phyloP scores from a whole-genome alignment of 2,113 vertebrate species.

The Brienomyrus brachyistius region DNA sequence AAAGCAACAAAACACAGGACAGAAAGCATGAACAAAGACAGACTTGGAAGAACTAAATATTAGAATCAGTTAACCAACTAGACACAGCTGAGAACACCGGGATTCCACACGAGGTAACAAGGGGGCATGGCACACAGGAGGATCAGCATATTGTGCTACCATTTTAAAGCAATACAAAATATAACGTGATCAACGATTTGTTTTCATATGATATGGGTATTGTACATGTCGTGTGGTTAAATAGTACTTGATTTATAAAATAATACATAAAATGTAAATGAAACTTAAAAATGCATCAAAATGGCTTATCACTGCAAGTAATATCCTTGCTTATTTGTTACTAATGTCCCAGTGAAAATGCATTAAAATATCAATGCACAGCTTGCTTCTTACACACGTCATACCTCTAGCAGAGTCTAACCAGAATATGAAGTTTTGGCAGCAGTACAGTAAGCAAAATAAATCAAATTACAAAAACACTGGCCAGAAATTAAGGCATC shows the following conservation, averaged over 20 bases:
- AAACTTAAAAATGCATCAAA: neutral
- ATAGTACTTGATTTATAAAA: neutral
- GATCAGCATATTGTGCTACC: neutral
- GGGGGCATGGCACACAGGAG: too few species aligned
- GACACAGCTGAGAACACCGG: too few species aligned
- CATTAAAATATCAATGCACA: neutral
- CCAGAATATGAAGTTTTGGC: neutral
- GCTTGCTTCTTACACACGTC: neutral
- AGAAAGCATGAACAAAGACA: too few species aligned
- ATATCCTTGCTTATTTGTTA: neutral
- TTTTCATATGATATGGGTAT: neutral
- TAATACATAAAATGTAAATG: neutral
- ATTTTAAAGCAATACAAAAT: neutral
- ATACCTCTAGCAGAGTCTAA: neutral
- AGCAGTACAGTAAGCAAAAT: neutral
- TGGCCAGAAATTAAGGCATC: neutral
- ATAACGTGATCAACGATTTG: neutral
- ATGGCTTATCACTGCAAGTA: neutral
- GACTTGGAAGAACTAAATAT: too few species aligned
- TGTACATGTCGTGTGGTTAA: neutral
- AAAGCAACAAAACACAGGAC: too few species aligned
- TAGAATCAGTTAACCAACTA: too few species aligned
- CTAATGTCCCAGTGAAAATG: neutral
- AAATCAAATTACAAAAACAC: neutral
- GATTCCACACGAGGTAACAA: too few species aligned